Evolutionary conservation across 37 sponge, comb jelly and placozoan species (phyloP).

Genomic region (Aplysina aerophoba): DNA sequence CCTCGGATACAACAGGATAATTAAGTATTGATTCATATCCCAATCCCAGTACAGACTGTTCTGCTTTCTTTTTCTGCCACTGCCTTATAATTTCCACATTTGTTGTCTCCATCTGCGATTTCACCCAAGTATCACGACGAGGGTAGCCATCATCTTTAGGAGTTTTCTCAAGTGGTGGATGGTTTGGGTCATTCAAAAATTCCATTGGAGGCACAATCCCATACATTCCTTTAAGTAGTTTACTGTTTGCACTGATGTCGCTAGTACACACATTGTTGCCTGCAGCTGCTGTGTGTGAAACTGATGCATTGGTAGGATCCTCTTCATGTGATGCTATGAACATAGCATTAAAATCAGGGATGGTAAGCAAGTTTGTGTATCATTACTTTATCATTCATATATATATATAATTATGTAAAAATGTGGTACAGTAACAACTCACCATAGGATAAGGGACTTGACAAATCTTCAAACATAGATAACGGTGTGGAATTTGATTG

Average conservation of each 20-base stretch:
- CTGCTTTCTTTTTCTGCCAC: conserved; percentile 11
- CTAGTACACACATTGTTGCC: conserved; percentile 12
- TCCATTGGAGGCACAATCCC: conserved; percentile 8
- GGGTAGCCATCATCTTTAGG: conserved; percentile 8
- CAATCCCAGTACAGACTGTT: conserved; percentile 11
- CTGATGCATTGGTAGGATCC: conserved; percentile 8
- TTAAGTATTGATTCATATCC: conserved; percentile 10
- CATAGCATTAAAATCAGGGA: conserved; percentile 7
- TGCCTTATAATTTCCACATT: conserved; percentile 10
- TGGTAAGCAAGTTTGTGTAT: conserved; percentile 11
- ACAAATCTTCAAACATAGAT: conserved; percentile 6
- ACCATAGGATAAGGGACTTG: conserved; percentile 7
- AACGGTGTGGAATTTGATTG: conserved; percentile 2
- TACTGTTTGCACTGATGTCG: conserved; percentile 11
- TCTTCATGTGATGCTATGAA: conserved; percentile 11
- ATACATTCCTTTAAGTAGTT: conserved; percentile 6
- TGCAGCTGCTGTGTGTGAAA: conserved; percentile 12
- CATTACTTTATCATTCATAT: conserved; percentile 2
- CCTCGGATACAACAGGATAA: conserved; percentile 7
- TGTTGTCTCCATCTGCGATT: conserved; percentile 12
- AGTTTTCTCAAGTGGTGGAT: conserved; percentile 11
- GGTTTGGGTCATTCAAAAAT: conserved; percentile 11
- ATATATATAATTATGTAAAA: conserved; percentile 9
- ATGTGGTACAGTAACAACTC: conserved; percentile 11
- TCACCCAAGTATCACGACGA: conserved; percentile 12